Percentiles rank a stretch among this genome's conserved stretches.
These are phyloP conservation scores for Mongoloraphidia duomilia DNA, from an alignment of 2,888 invertebrate species.

Conservation along the genomic window DNA sequence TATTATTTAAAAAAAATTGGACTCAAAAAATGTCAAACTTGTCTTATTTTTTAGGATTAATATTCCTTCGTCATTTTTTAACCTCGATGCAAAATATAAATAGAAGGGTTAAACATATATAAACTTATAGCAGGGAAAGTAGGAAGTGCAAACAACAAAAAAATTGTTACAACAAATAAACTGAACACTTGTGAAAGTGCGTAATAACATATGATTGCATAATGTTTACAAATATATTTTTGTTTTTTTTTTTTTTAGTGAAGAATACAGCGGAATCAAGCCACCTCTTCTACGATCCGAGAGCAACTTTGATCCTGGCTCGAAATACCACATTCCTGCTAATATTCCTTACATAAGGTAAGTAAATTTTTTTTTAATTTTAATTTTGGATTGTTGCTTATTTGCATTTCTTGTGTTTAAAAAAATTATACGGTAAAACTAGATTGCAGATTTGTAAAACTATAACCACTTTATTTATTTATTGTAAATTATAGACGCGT, in stretches of 20 bases:
- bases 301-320: slow-evolving; percentile 81
- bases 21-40: too few relatives aligned
- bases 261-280: slow-evolving; percentile 71
- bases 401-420: neutral
- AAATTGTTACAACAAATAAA: too few relatives aligned
- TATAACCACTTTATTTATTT: neutral
- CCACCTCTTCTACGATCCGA: slow-evolving; percentile 76
- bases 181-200: too few relatives aligned
- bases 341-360: slow-evolving; percentile 83
- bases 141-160: too few relatives aligned
- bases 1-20: too few relatives aligned
- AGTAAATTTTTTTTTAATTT: slow-evolving; percentile 27
- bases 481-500: too few relatives aligned
- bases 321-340: slow-evolving; percentile 84
- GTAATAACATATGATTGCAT: slow-evolving; percentile 7
- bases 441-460: neutral
- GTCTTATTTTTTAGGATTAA: too few relatives aligned
- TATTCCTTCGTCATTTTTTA: too few relatives aligned
- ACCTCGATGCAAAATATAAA: too few relatives aligned
- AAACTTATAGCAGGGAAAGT: too few relatives aligned
- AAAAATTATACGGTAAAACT: neutral
- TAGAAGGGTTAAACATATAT: too few relatives aligned
- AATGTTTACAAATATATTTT: slow-evolving; percentile 9
- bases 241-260: slow-evolving; percentile 36
- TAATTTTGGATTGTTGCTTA: neutral